Evolutionary conservation across 2,113 vertebrate species (phyloP).

Genomic region (Poeciliopsis retropinna): DNA sequence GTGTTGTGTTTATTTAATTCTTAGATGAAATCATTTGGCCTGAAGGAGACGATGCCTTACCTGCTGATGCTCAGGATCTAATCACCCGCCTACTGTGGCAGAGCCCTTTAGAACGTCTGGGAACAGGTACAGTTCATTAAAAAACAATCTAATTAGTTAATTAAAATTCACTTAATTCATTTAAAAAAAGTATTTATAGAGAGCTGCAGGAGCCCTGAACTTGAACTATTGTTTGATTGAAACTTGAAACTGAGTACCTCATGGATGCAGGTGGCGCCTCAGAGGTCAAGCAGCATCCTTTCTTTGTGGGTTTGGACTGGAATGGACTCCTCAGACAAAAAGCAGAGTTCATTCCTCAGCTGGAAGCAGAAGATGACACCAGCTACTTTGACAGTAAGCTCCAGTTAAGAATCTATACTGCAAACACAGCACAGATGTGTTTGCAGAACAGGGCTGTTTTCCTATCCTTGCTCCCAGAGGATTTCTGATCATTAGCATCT

Average conservation of each 20-base stretch:
- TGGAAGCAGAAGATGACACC: conserved; percentile 95
- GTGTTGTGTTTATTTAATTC: conserved; percentile 15
- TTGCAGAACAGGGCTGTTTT: too few species aligned
- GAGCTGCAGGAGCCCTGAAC: not conserved
- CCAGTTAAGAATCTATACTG: not conserved
- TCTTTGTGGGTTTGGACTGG: conserved; percentile 94
- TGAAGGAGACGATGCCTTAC: conserved; percentile 91
- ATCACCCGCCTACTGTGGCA: conserved; percentile 90
- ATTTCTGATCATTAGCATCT: too few species aligned
- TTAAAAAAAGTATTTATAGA: not conserved
- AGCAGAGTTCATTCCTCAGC: conserved; percentile 95
- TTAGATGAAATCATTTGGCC: conserved; percentile 98
- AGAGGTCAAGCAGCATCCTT: conserved; percentile 92
- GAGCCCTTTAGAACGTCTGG: conserved; percentile 90
- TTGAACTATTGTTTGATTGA: not conserved
- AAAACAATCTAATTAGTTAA: not conserved
- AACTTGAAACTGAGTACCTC: not conserved
- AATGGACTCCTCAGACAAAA: conserved; percentile 93
- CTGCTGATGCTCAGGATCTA: conserved; percentile 89
- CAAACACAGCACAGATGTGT: not conserved
- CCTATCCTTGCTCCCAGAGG: too few species aligned
- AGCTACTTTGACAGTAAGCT: conserved; percentile 97
- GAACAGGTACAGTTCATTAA: conserved; percentile 83
- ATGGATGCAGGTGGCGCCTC: conserved; percentile 83
- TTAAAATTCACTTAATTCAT: not conserved